Conservation (phyloP, 2,888 invertebrate genomes). For the Falcaria lacertinaria region DNA sequence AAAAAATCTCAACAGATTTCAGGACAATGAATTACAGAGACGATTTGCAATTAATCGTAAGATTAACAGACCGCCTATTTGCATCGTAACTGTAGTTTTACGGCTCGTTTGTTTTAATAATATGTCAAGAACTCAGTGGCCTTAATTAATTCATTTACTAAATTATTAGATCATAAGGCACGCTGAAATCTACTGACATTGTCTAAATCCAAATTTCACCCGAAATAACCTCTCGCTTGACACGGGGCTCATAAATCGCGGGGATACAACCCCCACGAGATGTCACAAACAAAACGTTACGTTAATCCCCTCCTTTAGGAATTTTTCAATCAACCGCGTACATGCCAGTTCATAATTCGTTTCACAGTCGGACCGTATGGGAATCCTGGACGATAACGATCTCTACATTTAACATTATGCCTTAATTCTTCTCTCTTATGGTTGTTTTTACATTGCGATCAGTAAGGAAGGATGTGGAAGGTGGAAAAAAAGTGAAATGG, state of each 20-base stretch:
- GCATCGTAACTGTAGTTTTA: too few relatives aligned
- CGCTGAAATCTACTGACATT: not conserved
- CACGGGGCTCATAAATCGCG: conserved; percentile 39
- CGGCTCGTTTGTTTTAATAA: too few relatives aligned
- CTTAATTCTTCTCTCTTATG: conserved; percentile 8
- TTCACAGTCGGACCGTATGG: conserved; percentile 42
- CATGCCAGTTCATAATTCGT: conserved; percentile 63
- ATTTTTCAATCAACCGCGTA: conserved; percentile 70
- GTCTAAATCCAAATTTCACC: not conserved
- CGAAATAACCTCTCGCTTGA: not conserved
- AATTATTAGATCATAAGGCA: too few relatives aligned
- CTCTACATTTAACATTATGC: conserved; percentile 24
- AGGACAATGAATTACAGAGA: too few relatives aligned
- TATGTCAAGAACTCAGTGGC: too few relatives aligned
- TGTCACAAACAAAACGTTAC: conserved; percentile 56
- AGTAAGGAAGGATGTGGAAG: conserved; percentile 5
- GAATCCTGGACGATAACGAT: conserved; percentile 49
- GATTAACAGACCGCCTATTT: too few relatives aligned
- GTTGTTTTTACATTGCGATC: conserved; percentile 13
- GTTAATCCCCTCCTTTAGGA: conserved; percentile 54
- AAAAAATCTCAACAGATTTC: too few relatives aligned
- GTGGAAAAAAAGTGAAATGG: conserved; percentile 55
- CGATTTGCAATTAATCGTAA: too few relatives aligned
- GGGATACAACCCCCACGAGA: conserved; percentile 44
- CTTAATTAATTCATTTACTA: too few relatives aligned